Evolutionary conservation across 2,797 vertebrate genomes (phyloP), one percentile per base, ranked within the genome.

Genomic region (Florisuga fusca): DNA sequence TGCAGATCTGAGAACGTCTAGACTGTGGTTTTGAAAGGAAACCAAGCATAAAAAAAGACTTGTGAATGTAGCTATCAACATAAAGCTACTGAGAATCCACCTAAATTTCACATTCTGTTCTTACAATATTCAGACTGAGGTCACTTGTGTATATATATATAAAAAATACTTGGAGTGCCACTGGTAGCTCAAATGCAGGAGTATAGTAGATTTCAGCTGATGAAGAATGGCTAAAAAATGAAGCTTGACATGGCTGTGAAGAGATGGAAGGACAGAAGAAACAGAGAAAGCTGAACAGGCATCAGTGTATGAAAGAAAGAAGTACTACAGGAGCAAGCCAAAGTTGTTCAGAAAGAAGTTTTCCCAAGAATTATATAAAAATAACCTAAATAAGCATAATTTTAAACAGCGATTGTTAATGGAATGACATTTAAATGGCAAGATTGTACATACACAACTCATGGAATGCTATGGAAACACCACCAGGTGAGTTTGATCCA

Each of bases 1-100:
- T 45, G 55, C 53, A 90, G 67, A 90, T 43, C 53, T 90, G 15
- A 72, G 34, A 86, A 92, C n/a, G 94, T 94, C 92, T 95, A 95
- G 95, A 95, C 92, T 84, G 92, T 72, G 90, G 90, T 95, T 95
- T 96, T 73, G 55, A 82, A 84, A 72, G 55, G 71, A 93, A 95
- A 95, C 34, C 43, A 69, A 78, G 29, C n/a, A 54, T 36, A n/a
- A 63, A 84, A 78, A 67, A 81, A 23, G 27, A 88, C 29, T 10
- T 27, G 13, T 66, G 74, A 64, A 87, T 38, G 33, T n/a, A 89
- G 46, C 38, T 92, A 66, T 82, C 62, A 89, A 50, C 29, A 43
- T 66, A 78, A 72, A 71, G 41, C 69, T 62, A 78, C 29, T 62
- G 3, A 3, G 87, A 79, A 87, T 19, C 27, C 33, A 62, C 54